Evolutionary conservation across 2,888 invertebrate species (phyloP).

Genomic region (Limnephilus lunatus): DNA sequence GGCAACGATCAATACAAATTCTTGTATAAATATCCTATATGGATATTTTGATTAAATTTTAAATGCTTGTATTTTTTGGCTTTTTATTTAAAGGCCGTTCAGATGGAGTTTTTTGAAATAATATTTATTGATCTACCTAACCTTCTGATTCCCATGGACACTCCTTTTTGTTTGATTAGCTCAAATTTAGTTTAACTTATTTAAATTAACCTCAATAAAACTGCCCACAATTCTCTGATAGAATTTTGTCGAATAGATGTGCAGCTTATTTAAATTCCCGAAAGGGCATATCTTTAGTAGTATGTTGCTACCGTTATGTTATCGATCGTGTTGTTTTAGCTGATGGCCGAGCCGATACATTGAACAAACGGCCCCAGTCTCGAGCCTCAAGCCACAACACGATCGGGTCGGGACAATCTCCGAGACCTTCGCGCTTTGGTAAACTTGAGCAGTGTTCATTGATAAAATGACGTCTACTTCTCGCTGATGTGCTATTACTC

Average conservation of each 20-base stretch:
- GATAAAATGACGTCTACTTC: conserved; percentile 57
- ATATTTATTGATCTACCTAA: neutral
- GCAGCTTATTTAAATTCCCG: neutral
- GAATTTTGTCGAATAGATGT: neutral
- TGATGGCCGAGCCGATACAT: neutral
- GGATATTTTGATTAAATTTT: too few relatives aligned
- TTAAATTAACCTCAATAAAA: neutral
- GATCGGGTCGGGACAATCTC: neutral
- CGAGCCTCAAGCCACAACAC: neutral
- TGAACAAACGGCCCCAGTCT: neutral
- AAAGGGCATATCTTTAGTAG: neutral
- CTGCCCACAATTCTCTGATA: neutral
- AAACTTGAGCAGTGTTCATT: conserved; percentile 56
- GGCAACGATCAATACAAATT: too few relatives aligned
- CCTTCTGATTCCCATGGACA: too few relatives aligned
- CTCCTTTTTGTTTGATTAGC: too few relatives aligned
- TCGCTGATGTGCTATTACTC: conserved; percentile 38
- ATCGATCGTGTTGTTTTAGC: neutral
- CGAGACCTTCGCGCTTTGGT: conserved; percentile 38
- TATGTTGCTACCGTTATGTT: neutral
- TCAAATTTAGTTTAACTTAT: too few relatives aligned
- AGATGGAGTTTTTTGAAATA: neutral
- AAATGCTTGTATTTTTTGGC: too few relatives aligned
- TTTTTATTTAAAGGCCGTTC: too few relatives aligned
- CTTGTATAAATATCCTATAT: too few relatives aligned